phyloP scores from a whole-genome alignment of 2,888 invertebrate species.

The Lysandra coridon region DNA sequence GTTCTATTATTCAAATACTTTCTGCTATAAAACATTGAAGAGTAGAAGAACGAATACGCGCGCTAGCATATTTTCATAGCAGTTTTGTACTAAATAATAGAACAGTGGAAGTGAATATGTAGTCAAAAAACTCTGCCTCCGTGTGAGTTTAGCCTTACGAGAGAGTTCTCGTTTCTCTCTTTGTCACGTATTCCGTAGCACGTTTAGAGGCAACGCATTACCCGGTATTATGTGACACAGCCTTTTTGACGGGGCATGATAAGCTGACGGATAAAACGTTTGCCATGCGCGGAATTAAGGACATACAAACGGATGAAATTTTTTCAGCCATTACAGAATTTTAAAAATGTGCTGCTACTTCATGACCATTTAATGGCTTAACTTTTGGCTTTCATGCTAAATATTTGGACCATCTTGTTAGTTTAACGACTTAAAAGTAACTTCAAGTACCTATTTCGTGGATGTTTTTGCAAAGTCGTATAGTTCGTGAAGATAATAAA shows the following conservation, averaged over 20 bases:
- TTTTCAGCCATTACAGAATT: neutral
- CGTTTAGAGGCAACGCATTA: neutral
- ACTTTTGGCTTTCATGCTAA: neutral
- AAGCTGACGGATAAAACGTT: neutral
- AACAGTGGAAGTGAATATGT: too few species aligned
- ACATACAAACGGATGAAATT: neutral
- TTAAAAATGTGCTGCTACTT: neutral
- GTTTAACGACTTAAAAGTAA: neutral
- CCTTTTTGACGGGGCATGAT: conserved; percentile 6
- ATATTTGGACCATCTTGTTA: neutral
- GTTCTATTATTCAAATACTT: too few species aligned
- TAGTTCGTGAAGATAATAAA: conserved; percentile 8
- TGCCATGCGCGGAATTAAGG: neutral
- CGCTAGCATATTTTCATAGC: too few species aligned
- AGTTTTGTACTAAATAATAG: too few species aligned
- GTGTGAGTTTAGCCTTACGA: too few species aligned
- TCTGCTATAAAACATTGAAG: too few species aligned
- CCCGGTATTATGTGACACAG: conserved; percentile 9
- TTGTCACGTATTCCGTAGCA: conserved; percentile 26
- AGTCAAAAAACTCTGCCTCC: too few species aligned
- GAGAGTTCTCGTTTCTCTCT: conserved; percentile 16
- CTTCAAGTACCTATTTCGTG: neutral
- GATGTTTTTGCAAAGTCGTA: neutral
- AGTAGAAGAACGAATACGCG: too few species aligned
- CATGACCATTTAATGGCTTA: too few species aligned